Evolutionary conservation across 2,113 vertebrate species (phyloP).

Genomic region (Xyrauchen texanus): DNA sequence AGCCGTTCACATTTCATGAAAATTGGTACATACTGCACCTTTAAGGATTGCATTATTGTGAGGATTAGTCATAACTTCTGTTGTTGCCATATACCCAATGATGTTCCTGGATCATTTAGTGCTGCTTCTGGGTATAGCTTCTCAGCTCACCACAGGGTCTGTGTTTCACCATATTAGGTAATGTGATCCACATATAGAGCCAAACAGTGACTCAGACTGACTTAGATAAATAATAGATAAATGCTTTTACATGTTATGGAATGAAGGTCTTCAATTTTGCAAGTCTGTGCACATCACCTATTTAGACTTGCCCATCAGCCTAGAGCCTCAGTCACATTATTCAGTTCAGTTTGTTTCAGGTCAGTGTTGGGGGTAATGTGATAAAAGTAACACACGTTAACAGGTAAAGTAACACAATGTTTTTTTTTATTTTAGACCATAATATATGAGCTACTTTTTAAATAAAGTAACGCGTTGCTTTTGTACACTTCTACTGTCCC

Average conservation of each 20-base stretch:
- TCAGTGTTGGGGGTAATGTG: too few species aligned
- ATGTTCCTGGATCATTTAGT: background rate
- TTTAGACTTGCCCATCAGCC: too few species aligned
- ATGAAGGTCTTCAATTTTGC: background rate
- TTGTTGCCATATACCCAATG: background rate
- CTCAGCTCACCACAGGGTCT: background rate
- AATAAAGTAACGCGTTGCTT: too few species aligned
- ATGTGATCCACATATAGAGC: background rate
- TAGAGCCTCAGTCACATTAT: too few species aligned
- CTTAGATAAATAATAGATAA: background rate
- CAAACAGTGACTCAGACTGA: background rate
- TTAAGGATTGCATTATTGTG: background rate
- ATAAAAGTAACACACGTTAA: too few species aligned
- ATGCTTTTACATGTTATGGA: background rate
- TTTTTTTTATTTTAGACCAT: too few species aligned
- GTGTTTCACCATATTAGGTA: constrained; percentile 33
- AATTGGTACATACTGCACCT: too few species aligned
- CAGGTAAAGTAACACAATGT: too few species aligned
- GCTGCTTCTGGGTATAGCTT: background rate
- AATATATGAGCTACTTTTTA: too few species aligned
- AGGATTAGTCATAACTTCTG: background rate
- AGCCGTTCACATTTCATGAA: too few species aligned
- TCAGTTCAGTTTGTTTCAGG: too few species aligned
- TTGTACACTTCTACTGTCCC: too few species aligned
- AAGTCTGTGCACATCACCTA: constrained; percentile 26